Evolutionary conservation across 2,888 invertebrate species (phyloP), one percentile per base, ranked within the genome.

Genomic region (Theodoxus fluviatilis): DNA sequence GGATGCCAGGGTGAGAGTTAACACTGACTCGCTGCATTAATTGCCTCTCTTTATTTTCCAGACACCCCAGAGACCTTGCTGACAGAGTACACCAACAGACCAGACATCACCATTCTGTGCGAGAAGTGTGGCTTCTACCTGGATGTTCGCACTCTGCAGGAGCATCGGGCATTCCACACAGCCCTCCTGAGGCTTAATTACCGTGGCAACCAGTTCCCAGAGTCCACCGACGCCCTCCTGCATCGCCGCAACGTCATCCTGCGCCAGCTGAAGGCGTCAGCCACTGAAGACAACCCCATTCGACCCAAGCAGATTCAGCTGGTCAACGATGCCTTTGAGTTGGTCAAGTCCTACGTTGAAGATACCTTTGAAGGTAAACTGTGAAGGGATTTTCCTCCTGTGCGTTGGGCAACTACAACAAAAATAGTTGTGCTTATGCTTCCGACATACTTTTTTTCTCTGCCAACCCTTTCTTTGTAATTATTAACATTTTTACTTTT

Each of bases 311-410:
- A 72, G 37, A 63, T 81, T 7, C 76, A 76, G 67, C 55, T 68
- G 43, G 55, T 82, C 18, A 78, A 86, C 72, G 82, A 83, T 61
- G 84, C 85, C 0, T 85, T 79, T 75, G 86, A 86, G 75, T 77
- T 83, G 59, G 68, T 85, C 22, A 85, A 84, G 70, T 75, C 81
- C 22, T 74, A 83, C 59, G 38, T 85, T 12, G 84, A 84, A 59
- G 82, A 84, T 47, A 83, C 82, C 0, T 84, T 74, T 74, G 84
- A 82, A 63, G 63, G n/a, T n/a, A n/a, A n/a, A n/a, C n/a, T n/a
- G n/a, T n/a, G n/a, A n/a, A n/a, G n/a, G n/a, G n/a, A n/a, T n/a
- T n/a, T n/a, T n/a, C n/a, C n/a, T n/a, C n/a, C n/a, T n/a, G n/a
- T n/a, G n/a, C n/a, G n/a, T n/a, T n/a, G n/a, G n/a, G n/a, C n/a